These are phyloP conservation scores for Conus ventricosus DNA, from an alignment of 1,140 invertebrate genomes.

Conservation along the genomic window DNA sequence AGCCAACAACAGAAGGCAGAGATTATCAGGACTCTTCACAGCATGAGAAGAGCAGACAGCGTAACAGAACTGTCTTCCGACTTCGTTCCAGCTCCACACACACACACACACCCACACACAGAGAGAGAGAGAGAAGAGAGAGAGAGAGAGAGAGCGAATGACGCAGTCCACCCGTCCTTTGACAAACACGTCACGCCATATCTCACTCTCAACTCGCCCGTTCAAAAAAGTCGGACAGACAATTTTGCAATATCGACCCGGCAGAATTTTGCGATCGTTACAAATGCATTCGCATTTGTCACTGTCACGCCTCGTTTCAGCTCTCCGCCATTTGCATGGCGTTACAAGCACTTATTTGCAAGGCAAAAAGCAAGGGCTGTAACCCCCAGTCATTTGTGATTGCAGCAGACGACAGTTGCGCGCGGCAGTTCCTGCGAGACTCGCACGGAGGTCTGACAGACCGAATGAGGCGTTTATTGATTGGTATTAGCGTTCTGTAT, in stretches of 20 bases:
- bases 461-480: conserved; percentile 18
- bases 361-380: conserved; percentile 31
- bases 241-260: conserved; percentile 17
- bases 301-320: conserved; percentile 32
- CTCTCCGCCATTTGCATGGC: conserved; percentile 22
- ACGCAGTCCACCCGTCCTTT: not conserved
- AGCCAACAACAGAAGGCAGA: no score
- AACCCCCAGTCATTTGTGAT: conserved; percentile 24
- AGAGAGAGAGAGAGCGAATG: no score
- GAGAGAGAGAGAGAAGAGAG: no score
- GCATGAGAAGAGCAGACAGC: no score
- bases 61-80: no score
- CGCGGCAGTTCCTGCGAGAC: not conserved
- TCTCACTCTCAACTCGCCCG: not conserved
- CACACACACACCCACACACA: no score
- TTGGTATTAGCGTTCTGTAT: conserved; percentile 1
- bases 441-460: not conserved
- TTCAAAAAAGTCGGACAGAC: not conserved
- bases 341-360: conserved; percentile 37
- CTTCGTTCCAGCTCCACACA: no score
- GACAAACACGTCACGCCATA: not conserved
- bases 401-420: conserved; percentile 13
- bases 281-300: conserved; percentile 41
- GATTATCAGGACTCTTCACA: no score
- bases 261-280: conserved; percentile 23